Evolutionary conservation across 2,113 vertebrate species (phyloP).

Genomic region (Macaca mulatta): DNA sequence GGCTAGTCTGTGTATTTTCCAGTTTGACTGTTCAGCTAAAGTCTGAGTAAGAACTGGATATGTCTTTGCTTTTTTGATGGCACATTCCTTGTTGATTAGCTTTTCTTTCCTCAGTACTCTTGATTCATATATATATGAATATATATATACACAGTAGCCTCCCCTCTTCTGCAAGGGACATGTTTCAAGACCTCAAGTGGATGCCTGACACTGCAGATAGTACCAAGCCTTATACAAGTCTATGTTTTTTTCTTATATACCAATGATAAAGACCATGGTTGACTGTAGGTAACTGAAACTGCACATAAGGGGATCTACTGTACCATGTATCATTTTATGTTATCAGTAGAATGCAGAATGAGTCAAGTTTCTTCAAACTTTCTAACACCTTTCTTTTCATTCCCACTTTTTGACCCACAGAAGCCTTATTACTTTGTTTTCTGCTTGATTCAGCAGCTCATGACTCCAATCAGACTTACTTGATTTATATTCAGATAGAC

Average conservation of each 20-base stretch:
- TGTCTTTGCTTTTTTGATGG: neutral
- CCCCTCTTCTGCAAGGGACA: neutral
- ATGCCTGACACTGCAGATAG: neutral
- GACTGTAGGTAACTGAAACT: neutral
- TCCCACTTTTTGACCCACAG: neutral
- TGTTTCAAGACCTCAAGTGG: neutral
- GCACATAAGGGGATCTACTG: neutral
- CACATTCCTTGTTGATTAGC: neutral
- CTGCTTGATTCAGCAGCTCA: neutral
- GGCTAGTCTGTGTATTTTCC: neutral
- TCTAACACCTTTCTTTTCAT: neutral
- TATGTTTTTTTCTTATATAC: neutral
- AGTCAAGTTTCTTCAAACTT: neutral
- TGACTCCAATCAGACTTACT: neutral
- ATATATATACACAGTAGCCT: neutral
- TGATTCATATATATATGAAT: neutral
- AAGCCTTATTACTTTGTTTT: neutral
- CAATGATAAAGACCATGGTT: neutral
- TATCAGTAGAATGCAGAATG: neutral
- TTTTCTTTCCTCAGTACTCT: neutral
- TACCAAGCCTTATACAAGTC: neutral
- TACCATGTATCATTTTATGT: neutral
- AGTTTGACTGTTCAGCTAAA: neutral
- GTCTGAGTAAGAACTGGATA: no score
- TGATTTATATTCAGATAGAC: neutral